These are phyloP conservation scores for Liolophura sinensis DNA, from an alignment of 1,140 invertebrate species.

Conservation along the genomic window DNA sequence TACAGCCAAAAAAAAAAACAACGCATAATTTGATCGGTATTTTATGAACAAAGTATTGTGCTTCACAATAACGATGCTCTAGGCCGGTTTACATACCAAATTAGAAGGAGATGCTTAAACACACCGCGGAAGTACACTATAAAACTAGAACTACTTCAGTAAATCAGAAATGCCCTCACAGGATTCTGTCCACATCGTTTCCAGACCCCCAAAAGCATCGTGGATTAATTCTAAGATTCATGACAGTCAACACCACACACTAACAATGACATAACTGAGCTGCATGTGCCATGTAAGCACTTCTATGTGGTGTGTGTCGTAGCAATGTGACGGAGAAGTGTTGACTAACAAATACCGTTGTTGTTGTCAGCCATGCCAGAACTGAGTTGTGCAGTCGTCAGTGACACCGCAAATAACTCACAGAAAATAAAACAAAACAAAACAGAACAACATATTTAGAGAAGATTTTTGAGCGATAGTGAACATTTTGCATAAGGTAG, in stretches of 20 bases:
- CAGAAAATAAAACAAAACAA: slow-evolving; percentile 1
- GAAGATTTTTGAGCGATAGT: slow-evolving; percentile 5
- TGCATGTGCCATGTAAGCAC: not conserved
- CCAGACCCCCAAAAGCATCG: too few relatives aligned
- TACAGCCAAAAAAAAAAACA: too few relatives aligned
- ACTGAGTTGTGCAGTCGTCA: not conserved
- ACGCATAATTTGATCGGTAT: too few relatives aligned
- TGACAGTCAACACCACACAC: not conserved
- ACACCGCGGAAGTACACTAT: too few relatives aligned
- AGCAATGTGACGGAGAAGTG: not conserved
- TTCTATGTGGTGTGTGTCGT: not conserved
- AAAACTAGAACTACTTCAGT: too few relatives aligned
- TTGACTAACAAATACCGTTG: not conserved
- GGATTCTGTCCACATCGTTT: too few relatives aligned
- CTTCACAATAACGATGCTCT: too few relatives aligned
- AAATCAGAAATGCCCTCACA: too few relatives aligned
- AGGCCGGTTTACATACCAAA: too few relatives aligned
- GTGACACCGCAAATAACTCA: slow-evolving; percentile 5
- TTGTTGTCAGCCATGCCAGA: not conserved
- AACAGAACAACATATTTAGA: slow-evolving; percentile 3
- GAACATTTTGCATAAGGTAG: slow-evolving; percentile 1
- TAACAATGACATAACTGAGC: not conserved
- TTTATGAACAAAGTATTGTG: too few relatives aligned
- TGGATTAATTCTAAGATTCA: too few relatives aligned
- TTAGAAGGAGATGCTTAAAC: too few relatives aligned